These are phyloP conservation scores for Slavum lentiscoides DNA, from an alignment of 2,888 invertebrate genomes.

Conservation along the genomic window DNA sequence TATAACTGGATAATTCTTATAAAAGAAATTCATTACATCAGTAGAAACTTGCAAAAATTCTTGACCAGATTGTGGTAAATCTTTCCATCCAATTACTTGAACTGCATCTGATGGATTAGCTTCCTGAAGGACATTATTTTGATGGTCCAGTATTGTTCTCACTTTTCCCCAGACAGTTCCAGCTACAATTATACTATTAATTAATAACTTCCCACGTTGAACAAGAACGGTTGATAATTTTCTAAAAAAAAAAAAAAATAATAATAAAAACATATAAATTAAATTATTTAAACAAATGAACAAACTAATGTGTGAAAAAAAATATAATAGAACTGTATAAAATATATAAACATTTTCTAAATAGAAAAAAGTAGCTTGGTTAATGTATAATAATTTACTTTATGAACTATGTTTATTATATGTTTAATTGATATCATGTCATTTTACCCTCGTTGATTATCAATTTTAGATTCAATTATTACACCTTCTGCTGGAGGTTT, in stretches of 20 bases:
- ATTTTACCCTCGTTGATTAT: slow-evolving; percentile 69
- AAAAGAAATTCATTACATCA: slow-evolving; percentile 64
- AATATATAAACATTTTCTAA: too few species aligned
- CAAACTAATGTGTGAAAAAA: too few species aligned
- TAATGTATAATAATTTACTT: not conserved
- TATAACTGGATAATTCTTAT: not conserved
- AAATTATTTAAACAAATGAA: too few species aligned
- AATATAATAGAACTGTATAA: too few species aligned
- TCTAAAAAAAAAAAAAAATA: slow-evolving; percentile 60
- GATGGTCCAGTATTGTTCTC: slow-evolving; percentile 77
- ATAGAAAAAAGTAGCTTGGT: not conserved
- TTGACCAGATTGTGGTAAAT: slow-evolving; percentile 87
- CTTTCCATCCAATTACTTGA: slow-evolving; percentile 88
- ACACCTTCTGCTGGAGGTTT: slow-evolving; percentile 85
- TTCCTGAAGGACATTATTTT: slow-evolving; percentile 68
- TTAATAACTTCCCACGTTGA: slow-evolving; percentile 80
- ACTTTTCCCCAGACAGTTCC: slow-evolving; percentile 84
- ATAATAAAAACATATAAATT: not conserved
- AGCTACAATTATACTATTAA: slow-evolving; percentile 78
- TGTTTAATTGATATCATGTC: not conserved
- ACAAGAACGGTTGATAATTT: slow-evolving; percentile 83
- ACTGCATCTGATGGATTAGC: slow-evolving; percentile 83
- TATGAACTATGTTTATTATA: not conserved
- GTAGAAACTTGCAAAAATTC: slow-evolving; percentile 78
- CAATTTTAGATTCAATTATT: slow-evolving; percentile 81